Evolutionary conservation across 2,797 vertebrate species (phyloP).

Genomic region (Helicolenus hilgendorfi): DNA sequence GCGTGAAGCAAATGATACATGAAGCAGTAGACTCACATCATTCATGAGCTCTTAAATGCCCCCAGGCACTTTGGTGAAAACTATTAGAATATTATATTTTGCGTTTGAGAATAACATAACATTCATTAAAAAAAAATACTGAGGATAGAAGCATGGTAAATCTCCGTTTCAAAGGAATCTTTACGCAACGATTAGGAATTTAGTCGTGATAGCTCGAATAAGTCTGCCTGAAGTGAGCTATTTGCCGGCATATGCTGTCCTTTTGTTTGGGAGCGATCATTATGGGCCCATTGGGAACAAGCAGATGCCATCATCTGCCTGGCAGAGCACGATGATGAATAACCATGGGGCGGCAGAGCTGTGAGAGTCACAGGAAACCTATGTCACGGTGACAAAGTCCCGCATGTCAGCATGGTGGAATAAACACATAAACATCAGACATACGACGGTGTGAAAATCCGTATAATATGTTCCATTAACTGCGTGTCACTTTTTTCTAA

Average conservation of each 20-base stretch:
- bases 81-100: conserved; percentile 16
- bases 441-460: conserved; percentile 11
- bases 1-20: conserved; percentile 41
- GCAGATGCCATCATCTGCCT: conserved; percentile 85
- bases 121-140: neutral
- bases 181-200: conserved; percentile 64
- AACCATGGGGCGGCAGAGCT: conserved; percentile 70
- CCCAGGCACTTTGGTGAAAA: conserved; percentile 15
- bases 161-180: conserved; percentile 41
- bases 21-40: conserved; percentile 32
- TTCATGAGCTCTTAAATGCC: conserved; percentile 20
- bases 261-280: conserved; percentile 82
- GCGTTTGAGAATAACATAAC: conserved; percentile 8
- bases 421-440: conserved; percentile 17
- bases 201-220: conserved; percentile 54
- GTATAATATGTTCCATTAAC: conserved; percentile 9
- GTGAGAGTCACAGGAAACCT: conserved; percentile 65
- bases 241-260: conserved; percentile 79
- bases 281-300: conserved; percentile 78
- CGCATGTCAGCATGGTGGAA: conserved; percentile 33
- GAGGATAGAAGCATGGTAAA: conserved; percentile 1
- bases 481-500: neutral
- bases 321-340: conserved; percentile 80
- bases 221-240: conserved; percentile 72
- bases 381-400: conserved; percentile 65